Base-by-base conservation (phyloP, 2,888 invertebrate genomes). In the Petrophora chlorosata region DNA sequence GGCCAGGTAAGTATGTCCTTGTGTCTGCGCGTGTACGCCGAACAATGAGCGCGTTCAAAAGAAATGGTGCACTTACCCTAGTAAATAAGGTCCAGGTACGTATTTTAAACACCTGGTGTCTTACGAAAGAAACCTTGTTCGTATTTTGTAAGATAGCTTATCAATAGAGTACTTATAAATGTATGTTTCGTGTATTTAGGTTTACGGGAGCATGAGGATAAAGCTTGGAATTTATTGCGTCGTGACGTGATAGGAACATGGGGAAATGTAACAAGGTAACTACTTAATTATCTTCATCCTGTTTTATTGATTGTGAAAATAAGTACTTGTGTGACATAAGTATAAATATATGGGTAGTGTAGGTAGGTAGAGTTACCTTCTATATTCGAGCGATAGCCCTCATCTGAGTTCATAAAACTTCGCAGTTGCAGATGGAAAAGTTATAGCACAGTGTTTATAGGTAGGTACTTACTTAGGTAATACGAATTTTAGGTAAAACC, bases 111-210 rank as follows among this genome's bases (percentile, higher is more conserved):
- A 54, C 56, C 53, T 56, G 56, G 45, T 48, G 49, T 17, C 40
- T 47, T 12, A 36, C 47, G 46, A 53, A 56, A 59, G 39, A 28
- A 39, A 42, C 50, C 49, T 49, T 60, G 44, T 29, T 22, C 19
- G 28, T 39, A 12, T 32, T 43, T 51, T 42, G 40, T 49, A 47
- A 50, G 50, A 54, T 54, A 56, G 38, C 49, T 44, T 56, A 54
- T 56, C 54, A 54, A 35, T 23, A 26, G 33, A 16, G 12, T 35
- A 26, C 16, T 15, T 13, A n/a, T n/a, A n/a, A n/a, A n/a, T n/a
- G n/a, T n/a, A n/a, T n/a, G n/a, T 28, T 43, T 36, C 19, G 36
- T 17, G 14, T 50, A 59, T 52, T 35, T 56, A 53, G 59, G 59
- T 59, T 53, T 40, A 41, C 28, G 15, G 9, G 28, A 22, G 22